phyloP scores from a whole-genome alignment of 2,888 invertebrate genomes.

The Platycnemis pennipes region DNA sequence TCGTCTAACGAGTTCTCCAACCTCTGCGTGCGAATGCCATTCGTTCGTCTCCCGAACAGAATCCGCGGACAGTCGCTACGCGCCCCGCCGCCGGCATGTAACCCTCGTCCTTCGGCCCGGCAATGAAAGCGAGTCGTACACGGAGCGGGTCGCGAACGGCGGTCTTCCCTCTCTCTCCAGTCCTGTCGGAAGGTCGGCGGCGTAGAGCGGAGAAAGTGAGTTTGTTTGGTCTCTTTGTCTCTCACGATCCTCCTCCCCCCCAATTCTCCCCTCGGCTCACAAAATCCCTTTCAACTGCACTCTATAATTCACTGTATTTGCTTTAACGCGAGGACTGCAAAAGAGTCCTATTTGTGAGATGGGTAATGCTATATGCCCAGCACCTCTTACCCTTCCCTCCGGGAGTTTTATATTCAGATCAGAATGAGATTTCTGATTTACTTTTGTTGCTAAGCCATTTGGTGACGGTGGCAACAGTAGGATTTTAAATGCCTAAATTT shows the following conservation, averaged over 20 bases:
- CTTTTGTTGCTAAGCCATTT: too few species aligned
- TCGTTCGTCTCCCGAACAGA: background rate
- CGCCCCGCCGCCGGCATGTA: background rate
- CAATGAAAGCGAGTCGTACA: slow-evolving; percentile 2
- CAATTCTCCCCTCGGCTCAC: background rate
- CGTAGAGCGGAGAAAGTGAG: slow-evolving; percentile 51
- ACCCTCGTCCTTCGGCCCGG: background rate
- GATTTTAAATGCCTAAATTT: too few species aligned
- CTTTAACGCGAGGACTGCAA: too few species aligned
- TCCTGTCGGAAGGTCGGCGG: background rate
- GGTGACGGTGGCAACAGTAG: too few species aligned
- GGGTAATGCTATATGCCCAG: too few species aligned
- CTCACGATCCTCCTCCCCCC: background rate
- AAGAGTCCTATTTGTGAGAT: too few species aligned
- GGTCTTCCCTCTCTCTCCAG: background rate
- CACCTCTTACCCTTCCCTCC: too few species aligned
- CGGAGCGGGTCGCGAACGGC: background rate
- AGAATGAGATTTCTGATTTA: too few species aligned
- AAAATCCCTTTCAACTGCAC: slow-evolving; percentile 8
- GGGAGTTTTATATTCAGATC: too few species aligned
- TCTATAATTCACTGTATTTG: background rate
- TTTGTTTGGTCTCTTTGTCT: slow-evolving; percentile 9
- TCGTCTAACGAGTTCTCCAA: background rate
- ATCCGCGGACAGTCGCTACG: background rate
- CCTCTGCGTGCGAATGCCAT: background rate